A percentile compares a stretch with the other conserved stretches of the same genome.
Evolutionary conservation across 1,140 invertebrate species (phyloP).

Genomic region (Apolygus lucorum): DNA sequence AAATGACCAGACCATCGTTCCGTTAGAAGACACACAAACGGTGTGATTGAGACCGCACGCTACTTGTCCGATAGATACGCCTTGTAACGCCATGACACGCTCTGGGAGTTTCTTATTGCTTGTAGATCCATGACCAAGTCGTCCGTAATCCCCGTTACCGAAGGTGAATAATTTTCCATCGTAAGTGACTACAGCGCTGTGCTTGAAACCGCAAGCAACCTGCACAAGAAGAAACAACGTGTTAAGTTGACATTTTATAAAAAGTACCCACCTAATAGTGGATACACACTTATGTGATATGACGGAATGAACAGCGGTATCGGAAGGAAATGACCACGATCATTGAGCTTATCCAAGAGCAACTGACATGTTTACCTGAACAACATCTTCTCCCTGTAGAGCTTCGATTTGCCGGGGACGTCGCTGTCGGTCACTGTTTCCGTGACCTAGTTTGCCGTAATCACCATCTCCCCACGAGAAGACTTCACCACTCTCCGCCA

Average conservation of each 20-base stretch:
- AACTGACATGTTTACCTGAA: constrained; percentile 48
- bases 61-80: constrained; percentile 41
- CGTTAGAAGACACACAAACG: constrained; percentile 50
- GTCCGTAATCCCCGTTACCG: constrained; percentile 58
- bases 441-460: constrained; percentile 58
- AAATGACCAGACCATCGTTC: constrained; percentile 54
- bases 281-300: too few relatives aligned
- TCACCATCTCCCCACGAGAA: constrained; percentile 53
- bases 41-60: constrained; percentile 58
- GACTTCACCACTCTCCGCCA: constrained; percentile 53
- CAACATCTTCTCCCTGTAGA: constrained; percentile 52
- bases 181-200: constrained; percentile 55
- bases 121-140: constrained; percentile 51
- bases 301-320: too few relatives aligned
- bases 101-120: constrained; percentile 56
- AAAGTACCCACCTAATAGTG: too few relatives aligned
- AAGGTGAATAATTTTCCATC: constrained; percentile 59
- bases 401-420: constrained; percentile 57
- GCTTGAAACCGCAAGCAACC: constrained; percentile 58
- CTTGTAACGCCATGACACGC: constrained; percentile 43
- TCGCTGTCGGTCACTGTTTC: constrained; percentile 54
- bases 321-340: too few relatives aligned
- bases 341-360: too few relatives aligned
- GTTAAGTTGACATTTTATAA: neutral
- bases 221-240: constrained; percentile 32